Evolutionary conservation across 2,888 invertebrate genomes (phyloP), one percentile per base, ranked within the genome.

Genomic region (Lasioglossum oenotherae): DNA sequence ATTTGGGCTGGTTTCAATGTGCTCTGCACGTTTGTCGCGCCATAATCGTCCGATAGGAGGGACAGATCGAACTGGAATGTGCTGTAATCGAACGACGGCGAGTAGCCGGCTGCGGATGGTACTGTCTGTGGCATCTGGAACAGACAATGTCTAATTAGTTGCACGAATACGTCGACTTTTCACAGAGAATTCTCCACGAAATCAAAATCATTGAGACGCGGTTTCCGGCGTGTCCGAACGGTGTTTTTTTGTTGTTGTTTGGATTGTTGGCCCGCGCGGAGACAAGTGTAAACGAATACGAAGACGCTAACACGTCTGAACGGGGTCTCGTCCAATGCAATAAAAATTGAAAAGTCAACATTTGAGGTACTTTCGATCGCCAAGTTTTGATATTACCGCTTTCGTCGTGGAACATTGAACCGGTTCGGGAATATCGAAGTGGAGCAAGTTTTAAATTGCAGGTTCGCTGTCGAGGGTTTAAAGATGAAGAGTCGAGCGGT

Each of bases 41-140:
- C 90, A 89, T 94, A 95, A 79, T 95, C 95, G 84, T 96, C 96
- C 91, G 97, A 97, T 93, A 98, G 96, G 80, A 98, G 96, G 35
- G 98, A 97, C 90, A 97, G 95, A 94, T 97, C 97, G 94, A 97
- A 97, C 90, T 96, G 96, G 92, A 97, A 97, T 77, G 97, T 97
- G 90, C 95, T 96, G 95, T 96, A 96, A 93, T 96, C 96, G 94
- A 97, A 97, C 89, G 97, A 97, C 92, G 97, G 97, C 95, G 97
- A 97, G 95, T 97, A 97, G 95, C 97, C 97, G 82, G 92, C 92
- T 93, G 97, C 97, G 92, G 97, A 96, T 83, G 98, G 98, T 93
- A 98, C 98, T 93, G 97, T 97, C 96, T 98, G 98, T 95, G 98
- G 97, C 97, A 98, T 98, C 98, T 98, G 97, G 96, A 96, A 90